These are phyloP conservation scores for Petrolisthes manimaculis DNA, from an alignment of 2,888 invertebrate species.

Conservation along the genomic window DNA sequence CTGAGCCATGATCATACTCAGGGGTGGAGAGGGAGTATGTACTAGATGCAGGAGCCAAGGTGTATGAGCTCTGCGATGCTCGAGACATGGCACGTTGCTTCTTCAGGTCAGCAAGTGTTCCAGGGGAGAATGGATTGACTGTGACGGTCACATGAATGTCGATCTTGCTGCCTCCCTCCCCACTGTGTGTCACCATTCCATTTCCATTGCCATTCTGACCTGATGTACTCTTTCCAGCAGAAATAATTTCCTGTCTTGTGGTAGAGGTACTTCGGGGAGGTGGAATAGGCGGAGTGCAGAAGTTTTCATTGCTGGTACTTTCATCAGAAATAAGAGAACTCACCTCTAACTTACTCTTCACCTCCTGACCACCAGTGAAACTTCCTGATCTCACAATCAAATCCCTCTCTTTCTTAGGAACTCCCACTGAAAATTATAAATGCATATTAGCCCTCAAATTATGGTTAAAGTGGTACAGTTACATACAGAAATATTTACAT, in stretches of 20 bases:
- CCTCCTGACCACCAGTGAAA: conserved; percentile 1
- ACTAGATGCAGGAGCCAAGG: conserved; percentile 43
- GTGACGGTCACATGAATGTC: conserved; percentile 87
- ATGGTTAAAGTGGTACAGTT: too few relatives aligned
- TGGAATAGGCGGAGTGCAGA: conserved; percentile 48
- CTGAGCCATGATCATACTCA: conserved; percentile 44
- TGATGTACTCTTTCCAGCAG: conserved; percentile 1
- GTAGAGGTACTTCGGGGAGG: conserved; percentile 57
- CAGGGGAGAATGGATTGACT: conserved; percentile 75
- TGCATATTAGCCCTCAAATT: too few relatives aligned
- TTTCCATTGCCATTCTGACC: conserved; percentile 21
- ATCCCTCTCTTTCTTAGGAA: conserved; percentile 45
- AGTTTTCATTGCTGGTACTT: neutral
- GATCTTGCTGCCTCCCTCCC: conserved; percentile 71
- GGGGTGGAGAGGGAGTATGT: conserved; percentile 50
- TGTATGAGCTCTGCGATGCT: conserved; percentile 50
- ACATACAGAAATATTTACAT: too few relatives aligned
- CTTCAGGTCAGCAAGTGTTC: conserved; percentile 91
- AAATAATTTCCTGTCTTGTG: conserved; percentile 28
- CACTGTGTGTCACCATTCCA: conserved; percentile 56
- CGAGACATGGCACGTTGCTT: conserved; percentile 82
- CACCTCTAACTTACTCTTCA: neutral
- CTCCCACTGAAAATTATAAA: conserved; percentile 20
- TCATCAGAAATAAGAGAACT: neutral
- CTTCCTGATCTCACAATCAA: conserved; percentile 37